Evolutionary conservation across 2,113 vertebrate genomes (phyloP).

Genomic region (Ochotona princeps): DNA sequence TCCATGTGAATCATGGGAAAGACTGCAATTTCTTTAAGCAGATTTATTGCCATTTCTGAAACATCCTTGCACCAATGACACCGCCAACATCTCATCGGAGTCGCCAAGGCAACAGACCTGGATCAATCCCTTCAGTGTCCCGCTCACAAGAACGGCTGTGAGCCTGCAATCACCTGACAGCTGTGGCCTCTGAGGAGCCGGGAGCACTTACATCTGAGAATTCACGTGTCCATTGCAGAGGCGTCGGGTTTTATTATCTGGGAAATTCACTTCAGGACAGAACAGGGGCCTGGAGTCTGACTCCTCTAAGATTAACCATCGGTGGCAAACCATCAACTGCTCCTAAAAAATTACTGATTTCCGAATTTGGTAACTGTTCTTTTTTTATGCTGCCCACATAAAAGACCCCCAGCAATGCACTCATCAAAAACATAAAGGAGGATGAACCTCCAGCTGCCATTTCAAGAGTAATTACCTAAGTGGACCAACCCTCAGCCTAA

Average conservation of each 20-base stretch:
- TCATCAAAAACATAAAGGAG: neutral
- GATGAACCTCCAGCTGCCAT: neutral
- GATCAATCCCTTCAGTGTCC: neutral
- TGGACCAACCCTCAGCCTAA: neutral
- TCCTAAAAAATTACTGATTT: conserved; percentile 21
- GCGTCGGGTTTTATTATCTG: neutral
- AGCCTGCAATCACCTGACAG: neutral
- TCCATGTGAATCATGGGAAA: neutral
- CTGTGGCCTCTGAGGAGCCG: neutral
- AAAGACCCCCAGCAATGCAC: conserved; percentile 29
- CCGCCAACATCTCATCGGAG: neutral
- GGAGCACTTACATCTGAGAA: neutral
- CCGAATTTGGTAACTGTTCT: neutral
- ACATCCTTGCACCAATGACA: neutral
- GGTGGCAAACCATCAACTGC: conserved; percentile 19
- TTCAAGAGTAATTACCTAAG: conserved; percentile 30
- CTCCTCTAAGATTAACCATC: neutral
- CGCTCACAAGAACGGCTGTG: neutral
- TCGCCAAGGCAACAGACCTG: neutral
- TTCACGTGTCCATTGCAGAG: no score
- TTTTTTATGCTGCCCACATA: neutral
- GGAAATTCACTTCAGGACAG: conserved; percentile 44
- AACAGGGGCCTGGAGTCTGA: neutral
- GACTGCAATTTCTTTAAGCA: conserved; percentile 5
- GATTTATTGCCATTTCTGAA: conserved; percentile 37